A percentile compares a stretch with the other conserved stretches of the same genome.
These are phyloP conservation scores for Lacerta bilineata DNA, from an alignment of 2,797 vertebrate species.

Conservation along the genomic window DNA sequence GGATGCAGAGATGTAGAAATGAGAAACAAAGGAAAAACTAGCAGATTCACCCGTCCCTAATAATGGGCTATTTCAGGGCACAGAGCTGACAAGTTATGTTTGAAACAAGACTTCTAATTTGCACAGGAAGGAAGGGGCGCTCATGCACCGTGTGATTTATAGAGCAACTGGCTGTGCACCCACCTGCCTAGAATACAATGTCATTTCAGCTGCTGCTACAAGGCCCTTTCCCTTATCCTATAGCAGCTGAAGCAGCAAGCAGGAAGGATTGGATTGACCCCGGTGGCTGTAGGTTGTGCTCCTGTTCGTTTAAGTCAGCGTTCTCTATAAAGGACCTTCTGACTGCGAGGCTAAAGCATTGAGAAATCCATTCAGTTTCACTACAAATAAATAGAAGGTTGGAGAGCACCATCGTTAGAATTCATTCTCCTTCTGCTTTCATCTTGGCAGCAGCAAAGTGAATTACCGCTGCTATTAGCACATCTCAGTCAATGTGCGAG, in stretches of 20 bases:
- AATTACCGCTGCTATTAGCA: neutral
- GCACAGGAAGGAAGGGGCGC: neutral
- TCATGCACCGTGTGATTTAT: neutral
- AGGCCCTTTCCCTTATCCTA: neutral
- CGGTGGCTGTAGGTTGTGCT: too few species aligned
- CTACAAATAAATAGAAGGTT: neutral
- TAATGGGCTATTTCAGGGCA: neutral
- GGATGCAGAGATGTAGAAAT: too few species aligned
- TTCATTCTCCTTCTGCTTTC: neutral
- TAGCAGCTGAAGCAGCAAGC: conserved; percentile 10
- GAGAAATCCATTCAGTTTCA: neutral
- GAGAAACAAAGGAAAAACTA: too few species aligned
- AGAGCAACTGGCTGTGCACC: neutral
- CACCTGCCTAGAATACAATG: neutral
- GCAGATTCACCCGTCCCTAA: neutral
- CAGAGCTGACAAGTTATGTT: neutral
- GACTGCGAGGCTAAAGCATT: neutral
- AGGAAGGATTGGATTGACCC: neutral
- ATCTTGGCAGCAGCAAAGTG: conserved; percentile 12
- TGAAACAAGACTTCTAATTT: neutral
- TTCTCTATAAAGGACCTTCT: neutral
- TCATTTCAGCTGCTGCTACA: neutral
- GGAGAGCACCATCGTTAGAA: neutral
- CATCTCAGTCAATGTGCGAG: neutral
- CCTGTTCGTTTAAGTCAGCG: neutral